Evolutionary conservation across 2,113 vertebrate species (phyloP).

Genomic region (Burhinus bistriatus): DNA sequence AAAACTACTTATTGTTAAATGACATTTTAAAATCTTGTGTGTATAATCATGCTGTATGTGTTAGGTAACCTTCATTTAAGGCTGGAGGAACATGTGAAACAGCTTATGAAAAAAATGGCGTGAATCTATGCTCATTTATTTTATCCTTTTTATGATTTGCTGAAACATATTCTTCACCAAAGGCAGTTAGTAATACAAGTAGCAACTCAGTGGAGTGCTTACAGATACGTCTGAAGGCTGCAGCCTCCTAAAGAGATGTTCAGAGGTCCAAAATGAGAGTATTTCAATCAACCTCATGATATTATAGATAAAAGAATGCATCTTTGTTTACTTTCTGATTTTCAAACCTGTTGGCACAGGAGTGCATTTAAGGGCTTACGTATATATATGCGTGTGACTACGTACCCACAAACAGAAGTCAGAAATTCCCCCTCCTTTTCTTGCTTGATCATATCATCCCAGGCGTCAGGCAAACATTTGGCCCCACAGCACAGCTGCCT

Average conservation of each 20-base stretch:
- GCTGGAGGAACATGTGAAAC: conserved; percentile 11
- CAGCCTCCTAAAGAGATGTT: background rate
- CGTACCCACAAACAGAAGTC: fast-evolving
- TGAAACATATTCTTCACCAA: background rate
- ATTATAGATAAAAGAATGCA: background rate
- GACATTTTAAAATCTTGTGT: conserved; percentile 50
- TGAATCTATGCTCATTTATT: background rate
- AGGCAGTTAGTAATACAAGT: background rate
- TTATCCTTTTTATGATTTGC: background rate
- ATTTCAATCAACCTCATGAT: background rate
- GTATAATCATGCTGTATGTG: background rate
- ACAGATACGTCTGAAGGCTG: background rate
- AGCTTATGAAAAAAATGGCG: background rate
- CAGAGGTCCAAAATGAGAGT: background rate
- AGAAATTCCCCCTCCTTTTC: background rate
- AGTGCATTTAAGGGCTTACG: background rate
- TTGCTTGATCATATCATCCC: background rate
- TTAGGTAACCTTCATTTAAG: conserved; percentile 27
- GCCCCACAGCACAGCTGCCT: background rate
- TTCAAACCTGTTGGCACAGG: background rate
- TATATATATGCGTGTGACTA: fast-evolving
- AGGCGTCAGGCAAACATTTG: background rate
- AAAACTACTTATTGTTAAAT: conserved; percentile 69
- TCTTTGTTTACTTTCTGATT: background rate
- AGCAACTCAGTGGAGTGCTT: background rate